A percentile compares a stretch with the other conserved stretches of the same genome.
Evolutionary conservation across 2,797 vertebrate genomes (phyloP).

Genomic region (Pseudochaenichthys georgianus): DNA sequence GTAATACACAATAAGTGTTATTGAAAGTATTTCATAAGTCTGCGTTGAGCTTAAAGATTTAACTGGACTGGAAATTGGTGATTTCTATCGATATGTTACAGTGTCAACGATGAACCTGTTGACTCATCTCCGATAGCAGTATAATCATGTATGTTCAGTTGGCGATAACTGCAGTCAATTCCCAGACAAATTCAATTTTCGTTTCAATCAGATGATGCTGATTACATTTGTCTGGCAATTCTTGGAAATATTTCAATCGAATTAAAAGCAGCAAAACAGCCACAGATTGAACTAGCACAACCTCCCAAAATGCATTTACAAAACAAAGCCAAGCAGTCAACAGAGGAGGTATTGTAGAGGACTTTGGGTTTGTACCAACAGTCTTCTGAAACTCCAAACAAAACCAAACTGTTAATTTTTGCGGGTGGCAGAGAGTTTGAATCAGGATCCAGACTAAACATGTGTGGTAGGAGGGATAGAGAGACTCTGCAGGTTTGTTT

Average conservation of each 20-base stretch:
- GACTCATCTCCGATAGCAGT: constrained; percentile 32
- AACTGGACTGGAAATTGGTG: neutral
- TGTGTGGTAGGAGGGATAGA: constrained; percentile 14
- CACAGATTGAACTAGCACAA: constrained; percentile 52
- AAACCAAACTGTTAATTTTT: constrained; percentile 69
- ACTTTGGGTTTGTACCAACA: constrained; percentile 67
- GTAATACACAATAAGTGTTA: constrained; percentile 20
- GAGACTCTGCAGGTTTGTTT: constrained; percentile 65
- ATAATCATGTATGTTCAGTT: constrained; percentile 40
- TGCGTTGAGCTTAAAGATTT: constrained; percentile 47
- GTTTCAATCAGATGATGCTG: constrained; percentile 44
- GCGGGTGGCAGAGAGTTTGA: constrained; percentile 66
- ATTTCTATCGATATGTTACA: constrained; percentile 7
- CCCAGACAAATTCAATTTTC: constrained; percentile 68
- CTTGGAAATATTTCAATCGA: constrained; percentile 37
- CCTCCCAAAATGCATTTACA: constrained; percentile 56
- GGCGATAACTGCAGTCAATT: constrained; percentile 48
- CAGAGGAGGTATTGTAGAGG: constrained; percentile 71
- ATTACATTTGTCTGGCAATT: constrained; percentile 54
- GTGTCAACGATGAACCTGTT: constrained; percentile 19
- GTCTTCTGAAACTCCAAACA: constrained; percentile 61
- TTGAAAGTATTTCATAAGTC: constrained; percentile 31
- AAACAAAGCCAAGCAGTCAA: constrained; percentile 61
- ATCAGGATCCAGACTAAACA: constrained; percentile 66
- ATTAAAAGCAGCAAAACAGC: constrained; percentile 66